These are phyloP conservation scores for Takifugu bimaculatus DNA, from an alignment of 2,113 vertebrate genomes.

Conservation along the genomic window DNA sequence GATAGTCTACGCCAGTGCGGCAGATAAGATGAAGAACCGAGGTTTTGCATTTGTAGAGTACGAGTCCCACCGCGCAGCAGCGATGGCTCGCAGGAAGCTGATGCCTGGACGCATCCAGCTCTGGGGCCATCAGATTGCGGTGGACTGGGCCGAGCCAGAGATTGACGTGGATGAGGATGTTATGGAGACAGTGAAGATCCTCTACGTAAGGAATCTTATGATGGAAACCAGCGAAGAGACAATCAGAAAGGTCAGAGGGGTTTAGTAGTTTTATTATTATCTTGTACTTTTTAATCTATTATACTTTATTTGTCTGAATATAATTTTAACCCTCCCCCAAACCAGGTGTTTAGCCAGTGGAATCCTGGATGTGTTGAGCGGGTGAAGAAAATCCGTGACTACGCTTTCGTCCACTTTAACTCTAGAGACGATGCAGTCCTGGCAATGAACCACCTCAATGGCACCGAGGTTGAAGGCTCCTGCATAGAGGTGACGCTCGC, in stretches of 20 bases:
- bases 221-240: slow-evolving; percentile 96
- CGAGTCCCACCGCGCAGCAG: slow-evolving; percentile 93
- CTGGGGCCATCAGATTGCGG: slow-evolving; percentile 98
- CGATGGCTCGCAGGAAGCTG: slow-evolving; percentile 96
- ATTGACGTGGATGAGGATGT: slow-evolving; percentile 98
- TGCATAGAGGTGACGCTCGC: slow-evolving; percentile 96
- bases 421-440: slow-evolving; percentile 91
- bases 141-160: slow-evolving; percentile 98
- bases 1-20: slow-evolving; percentile 95
- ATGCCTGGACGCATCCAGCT: slow-evolving; percentile 97
- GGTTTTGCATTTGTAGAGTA: slow-evolving; percentile 98
- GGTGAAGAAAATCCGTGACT: slow-evolving; percentile 98
- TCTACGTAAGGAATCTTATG: slow-evolving; percentile 98
- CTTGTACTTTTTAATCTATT: background rate
- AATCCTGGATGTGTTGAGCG: slow-evolving; percentile 94
- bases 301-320: background rate
- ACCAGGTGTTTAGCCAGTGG: slow-evolving; percentile 89
- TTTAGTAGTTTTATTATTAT: background rate
- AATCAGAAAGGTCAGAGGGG: slow-evolving; percentile 79
- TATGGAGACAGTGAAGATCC: slow-evolving; percentile 99
- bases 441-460: slow-evolving; percentile 94
- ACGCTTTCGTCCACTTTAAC: slow-evolving; percentile 95
- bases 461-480: slow-evolving; percentile 92
- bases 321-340: background rate
- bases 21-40: slow-evolving; percentile 99